Evolutionary conservation across 2,113 vertebrate genomes (phyloP).

Genomic region (Tragelaphus imberbis): DNA sequence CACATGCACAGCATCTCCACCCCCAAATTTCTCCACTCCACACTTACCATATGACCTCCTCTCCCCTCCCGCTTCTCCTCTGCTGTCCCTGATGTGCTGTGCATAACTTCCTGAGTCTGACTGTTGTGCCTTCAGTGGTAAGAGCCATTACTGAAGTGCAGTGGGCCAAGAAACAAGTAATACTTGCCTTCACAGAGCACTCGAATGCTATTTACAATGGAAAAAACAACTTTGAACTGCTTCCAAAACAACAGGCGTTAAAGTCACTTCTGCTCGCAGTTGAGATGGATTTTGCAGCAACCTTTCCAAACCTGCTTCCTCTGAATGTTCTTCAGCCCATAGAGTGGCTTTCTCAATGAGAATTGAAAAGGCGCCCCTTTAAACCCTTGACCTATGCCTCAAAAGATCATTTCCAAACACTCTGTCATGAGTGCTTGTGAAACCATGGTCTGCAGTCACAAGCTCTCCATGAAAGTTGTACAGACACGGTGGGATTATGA

Average conservation of each 20-base stretch:
- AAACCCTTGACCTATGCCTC: conserved; percentile 19
- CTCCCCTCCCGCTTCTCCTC: conserved; percentile 42
- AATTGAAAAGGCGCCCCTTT: conserved; percentile 70
- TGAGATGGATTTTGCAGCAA: conserved; percentile 74
- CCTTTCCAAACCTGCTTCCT: conserved; percentile 76
- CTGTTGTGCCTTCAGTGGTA: conserved; percentile 46
- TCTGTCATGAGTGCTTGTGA: not conserved
- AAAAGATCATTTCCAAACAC: conserved; percentile 46
- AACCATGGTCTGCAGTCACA: not conserved
- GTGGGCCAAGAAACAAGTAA: conserved; percentile 62
- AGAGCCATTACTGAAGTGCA: conserved; percentile 57
- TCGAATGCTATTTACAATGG: conserved; percentile 65
- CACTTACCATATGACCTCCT: conserved; percentile 52
- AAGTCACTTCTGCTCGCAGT: conserved; percentile 77
- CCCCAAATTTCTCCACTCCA: conserved; percentile 32
- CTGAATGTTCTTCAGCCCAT: conserved; percentile 70
- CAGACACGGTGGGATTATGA: not conserved
- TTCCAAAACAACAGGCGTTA: conserved; percentile 77
- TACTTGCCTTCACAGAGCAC: conserved; percentile 59
- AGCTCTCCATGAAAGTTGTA: not conserved
- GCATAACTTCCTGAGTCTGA: conserved; percentile 59
- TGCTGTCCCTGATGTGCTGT: conserved; percentile 15
- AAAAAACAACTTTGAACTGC: conserved; percentile 73
- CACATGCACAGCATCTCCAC: conserved; percentile 23
- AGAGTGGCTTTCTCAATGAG: conserved; percentile 75